Conservation (phyloP, 1,140 invertebrate genomes). For the Mizuhopecten yessoensis region DNA sequence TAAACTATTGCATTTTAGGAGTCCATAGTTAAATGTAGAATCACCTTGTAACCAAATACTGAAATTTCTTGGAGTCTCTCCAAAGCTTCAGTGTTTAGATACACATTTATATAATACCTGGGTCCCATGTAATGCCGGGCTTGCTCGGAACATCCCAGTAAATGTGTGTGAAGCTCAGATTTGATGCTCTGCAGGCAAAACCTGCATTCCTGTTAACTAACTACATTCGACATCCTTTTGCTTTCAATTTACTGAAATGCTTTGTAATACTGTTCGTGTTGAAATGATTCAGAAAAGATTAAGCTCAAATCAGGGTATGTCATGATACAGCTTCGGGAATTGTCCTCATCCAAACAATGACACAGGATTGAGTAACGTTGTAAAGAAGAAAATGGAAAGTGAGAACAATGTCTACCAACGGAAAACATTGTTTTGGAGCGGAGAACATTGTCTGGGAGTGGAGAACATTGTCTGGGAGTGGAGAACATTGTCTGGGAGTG, state of each 20-base stretch:
- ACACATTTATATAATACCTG: slow-evolving; percentile 30
- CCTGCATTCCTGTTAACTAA: neutral
- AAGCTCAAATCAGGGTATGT: too few species aligned
- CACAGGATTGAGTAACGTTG: too few species aligned
- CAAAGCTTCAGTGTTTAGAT: neutral
- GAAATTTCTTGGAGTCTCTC: neutral
- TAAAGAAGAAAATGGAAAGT: too few species aligned
- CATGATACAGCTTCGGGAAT: too few species aligned
- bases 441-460: too few species aligned
- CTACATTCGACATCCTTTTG: neutral
- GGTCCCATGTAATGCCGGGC: neutral
- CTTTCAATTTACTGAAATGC: neutral
- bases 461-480: too few species aligned
- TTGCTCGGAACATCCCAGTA: neutral
- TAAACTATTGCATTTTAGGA: neutral
- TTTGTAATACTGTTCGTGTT: neutral
- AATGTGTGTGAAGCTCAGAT: neutral
- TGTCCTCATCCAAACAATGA: too few species aligned
- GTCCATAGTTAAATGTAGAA: neutral
- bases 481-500: too few species aligned
- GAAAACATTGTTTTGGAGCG: too few species aligned
- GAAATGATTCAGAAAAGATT: neutral
- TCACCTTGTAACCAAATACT: slow-evolving; percentile 5
- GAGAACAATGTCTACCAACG: too few species aligned
- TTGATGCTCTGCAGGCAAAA: neutral